Base-by-base conservation (phyloP, 2,888 invertebrate species). In the Notocelia uddmanniana region DNA sequence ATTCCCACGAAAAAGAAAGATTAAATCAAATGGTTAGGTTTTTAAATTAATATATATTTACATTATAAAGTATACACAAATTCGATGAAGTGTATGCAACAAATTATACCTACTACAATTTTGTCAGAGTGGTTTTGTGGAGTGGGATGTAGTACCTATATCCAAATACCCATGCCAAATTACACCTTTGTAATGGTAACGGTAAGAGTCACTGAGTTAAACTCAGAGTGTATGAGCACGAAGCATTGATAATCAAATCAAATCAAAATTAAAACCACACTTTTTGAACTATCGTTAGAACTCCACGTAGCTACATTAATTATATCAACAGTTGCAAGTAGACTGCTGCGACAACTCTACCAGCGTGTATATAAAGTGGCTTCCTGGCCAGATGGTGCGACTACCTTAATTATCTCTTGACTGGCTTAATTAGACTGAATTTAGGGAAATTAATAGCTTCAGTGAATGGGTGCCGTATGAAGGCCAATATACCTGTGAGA, bases 371-470 rank as follows among this genome's bases (percentile, higher is more conserved):
- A 19, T 54, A 52, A 54, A 64, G 37, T 11, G 34, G 52, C 64
- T 54, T 64, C 64, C n/a, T 37, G 15, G 64, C 34, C 64, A 64
- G 37, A 19, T 64, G 64, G 21, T 54, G 34, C n/a, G 37, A 63
- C 64, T 64, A 54, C 37, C 52, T 64, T 64, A 64, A 54, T 54
- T 54, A 52, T 37, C 21, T 45, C 60, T 60, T 64, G 21, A 50
- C 13, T 50, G 31, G 50, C n/a, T 26, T 62, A 62, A 50, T 52
- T 34, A 23, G 19, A 50, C 34, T 15, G 18, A 48, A 50, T 34
- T 63, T 52, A 63, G 19, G 15, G 19, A 50, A 52, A 52, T 37
- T 52, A 19, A 50, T 50, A 48, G 50, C 19, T 9, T n/a, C 18
- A 2, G 50, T 13, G 26, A 48, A 50, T 31, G 9, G n/a, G 19